Evolutionary conservation across 2,888 invertebrate genomes (phyloP), one percentile per base, ranked within the genome.

Genomic region (Stenchaetothrips biformis): DNA sequence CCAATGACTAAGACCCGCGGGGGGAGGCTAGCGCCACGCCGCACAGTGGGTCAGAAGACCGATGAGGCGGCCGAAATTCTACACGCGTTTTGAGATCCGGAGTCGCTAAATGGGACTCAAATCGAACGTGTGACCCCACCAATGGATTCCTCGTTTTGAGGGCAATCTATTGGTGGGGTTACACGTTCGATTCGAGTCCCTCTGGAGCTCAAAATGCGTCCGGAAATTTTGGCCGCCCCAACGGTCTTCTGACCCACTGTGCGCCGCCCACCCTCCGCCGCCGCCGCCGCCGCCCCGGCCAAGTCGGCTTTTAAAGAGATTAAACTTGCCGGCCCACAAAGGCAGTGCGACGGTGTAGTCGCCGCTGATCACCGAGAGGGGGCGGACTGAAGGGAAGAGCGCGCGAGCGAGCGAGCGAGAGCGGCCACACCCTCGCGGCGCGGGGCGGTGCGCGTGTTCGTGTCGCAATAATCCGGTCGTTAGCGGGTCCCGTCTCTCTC

Each of bases 231-330:
- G n/a, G n/a, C n/a, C n/a, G n/a, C n/a, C n/a, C n/a, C n/a, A n/a
- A n/a, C n/a, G n/a, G n/a, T n/a, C n/a, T n/a, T n/a, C n/a, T n/a
- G n/a, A n/a, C n/a, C n/a, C n/a, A n/a, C n/a, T n/a, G n/a, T n/a
- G n/a, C 86, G 86, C 85, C 85, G 83, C 84, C 82, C 82, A 82
- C 81, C 82, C 79, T 81, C 78, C 83, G 84, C 84, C 83, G 83
- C 83, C 83, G 84, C 84, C 85, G 84, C 84, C 84, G 84, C 83
- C 83, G 83, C 84, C 80, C 83, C 13, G 62, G 25, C 47, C 79
- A 16, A 21, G 21, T 8, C 21, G 67, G 67, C 67, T 74, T 74
- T 74, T 74, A 74, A 74, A 74, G 67, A 74, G 67, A 74, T 74
- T 74, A 74, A 74, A 74, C 67, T 21, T 7, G 67, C 67, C 67